Evolutionary conservation across 2,797 vertebrate genomes (phyloP), one percentile per base, ranked within the genome.

Genomic region (Chromobotia macracanthus): DNA sequence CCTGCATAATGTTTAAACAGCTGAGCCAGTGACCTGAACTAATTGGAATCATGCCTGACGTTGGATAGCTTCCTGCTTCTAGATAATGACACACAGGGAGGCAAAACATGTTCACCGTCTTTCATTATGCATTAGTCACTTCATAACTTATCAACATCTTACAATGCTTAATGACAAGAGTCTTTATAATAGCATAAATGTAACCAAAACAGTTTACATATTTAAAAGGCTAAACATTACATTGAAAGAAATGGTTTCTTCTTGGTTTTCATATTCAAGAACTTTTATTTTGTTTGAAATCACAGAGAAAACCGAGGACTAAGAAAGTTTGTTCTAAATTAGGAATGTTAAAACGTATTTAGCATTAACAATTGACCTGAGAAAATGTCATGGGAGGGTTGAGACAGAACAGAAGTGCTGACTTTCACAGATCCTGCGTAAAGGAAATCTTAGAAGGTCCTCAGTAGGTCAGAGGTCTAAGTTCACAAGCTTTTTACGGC

Each of bases 1-100:
- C 87, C 83, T 89, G 85, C 80, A 85, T 77, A 72, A 75, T 80
- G 56, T 86, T 85, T 88, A 68, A 84, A 75, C 25, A 81, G 76
- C 72, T 71, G 84, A 67, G 80, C 86, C 83, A 66, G 60, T 82
- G 77, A 77, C 61, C 66, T 72, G 66, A 8, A 23, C 75, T 86
- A 86, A 87, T 89, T 83, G 86, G 79, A 78, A 74, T 83, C 55
- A 73, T 51, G 63, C 35, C 21, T 18, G 1, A 46, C 60, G 53
- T 12, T 55, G 66, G 28, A 66, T 38, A 41, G 19, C 18, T 63
- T 77, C 35, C 66, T 65, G 21, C 15, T 63, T 72, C 58, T 48
- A 55, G 23, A 58, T 67, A 56, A 28, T 46, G 5, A 21, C 38
- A 21, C 35, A 53, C 7, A 15, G 18, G 11, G 16, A 46, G 15